Evolutionary conservation across 2,797 vertebrate species (phyloP), one percentile per base, ranked within the genome.

Genomic region (Myripristis murdjan): DNA sequence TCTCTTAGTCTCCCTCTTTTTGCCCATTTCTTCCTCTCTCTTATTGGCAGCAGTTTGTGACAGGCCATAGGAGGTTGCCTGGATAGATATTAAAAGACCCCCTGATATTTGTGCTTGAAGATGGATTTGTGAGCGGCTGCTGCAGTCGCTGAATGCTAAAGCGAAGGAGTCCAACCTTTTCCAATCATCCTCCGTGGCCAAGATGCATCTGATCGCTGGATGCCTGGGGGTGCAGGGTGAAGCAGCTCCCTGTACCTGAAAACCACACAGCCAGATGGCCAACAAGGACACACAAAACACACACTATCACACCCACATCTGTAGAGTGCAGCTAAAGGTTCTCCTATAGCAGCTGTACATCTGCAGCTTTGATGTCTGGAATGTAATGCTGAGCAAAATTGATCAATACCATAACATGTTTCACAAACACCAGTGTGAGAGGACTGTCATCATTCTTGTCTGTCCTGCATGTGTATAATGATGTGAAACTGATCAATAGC

Each of bases 91-190:
- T 76, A 86, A 82, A 89, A 77, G 26, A 77, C 33, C 63, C 57
- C 69, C 55, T 83, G 73, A 79, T 89, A 80, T 87, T 89, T 88
- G 75, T 77, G 68, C 66, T 81, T 67, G 53, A 65, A 82, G 74
- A 79, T 78, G 74, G 74, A 80, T 89, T 84, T 87, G 61, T 70
- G 39, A 64, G 64, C 46, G 18, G 54, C 33, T 48, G 41, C 68
- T 56, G 76, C 39, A 23, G 47, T 68, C 33, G 52, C 26, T 46
- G 67, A 81, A 68, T 75, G 35, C 51, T 59, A 76, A 86, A 59
- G 69, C 24, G 55, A 37, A 75, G 44, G 61, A 79, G 49, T 33
- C 15, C 2, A 37, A 48, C 62, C 39, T 72, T 83, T 82, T 81
- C 54, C 64, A 73, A 79, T 85, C 58, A 76, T 84, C 54, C 57